Conservation (phyloP, 2,797 vertebrate genomes). For the Sebastes matsubarae region DNA sequence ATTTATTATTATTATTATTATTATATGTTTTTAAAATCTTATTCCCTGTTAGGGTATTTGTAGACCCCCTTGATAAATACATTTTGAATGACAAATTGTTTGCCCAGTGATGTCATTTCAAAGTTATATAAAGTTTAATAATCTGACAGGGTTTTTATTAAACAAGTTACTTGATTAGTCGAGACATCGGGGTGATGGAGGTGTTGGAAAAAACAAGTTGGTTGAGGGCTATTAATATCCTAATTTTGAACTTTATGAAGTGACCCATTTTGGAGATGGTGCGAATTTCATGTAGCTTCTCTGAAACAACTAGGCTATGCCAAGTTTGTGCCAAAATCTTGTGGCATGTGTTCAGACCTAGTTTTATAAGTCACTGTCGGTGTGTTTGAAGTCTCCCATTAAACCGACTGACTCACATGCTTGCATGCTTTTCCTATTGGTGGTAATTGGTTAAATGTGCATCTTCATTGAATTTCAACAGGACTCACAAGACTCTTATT, state of each 20-base stretch:
- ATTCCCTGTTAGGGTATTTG: neutral
- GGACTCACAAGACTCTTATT: slow-evolving; percentile 22
- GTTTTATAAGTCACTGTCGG: slow-evolving; percentile 41
- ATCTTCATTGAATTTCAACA: slow-evolving; percentile 16
- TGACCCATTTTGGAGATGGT: slow-evolving; percentile 45
- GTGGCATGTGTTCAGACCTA: slow-evolving; percentile 50
- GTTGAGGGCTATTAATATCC: slow-evolving; percentile 12
- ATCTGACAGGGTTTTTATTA: neutral
- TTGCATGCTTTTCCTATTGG: slow-evolving; percentile 58
- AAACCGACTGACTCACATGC: slow-evolving; percentile 43
- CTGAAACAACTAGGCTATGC: slow-evolving; percentile 30
- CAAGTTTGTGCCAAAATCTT: slow-evolving; percentile 31
- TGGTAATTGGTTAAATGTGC: slow-evolving; percentile 48
- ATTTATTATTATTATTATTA: neutral
- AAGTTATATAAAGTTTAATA: neutral
- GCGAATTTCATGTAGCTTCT: slow-evolving; percentile 28
- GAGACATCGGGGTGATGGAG: neutral
- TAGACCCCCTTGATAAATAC: neutral
- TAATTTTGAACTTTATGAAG: slow-evolving; percentile 38
- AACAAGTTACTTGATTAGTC: neutral
- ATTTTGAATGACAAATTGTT: neutral
- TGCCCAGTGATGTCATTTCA: neutral
- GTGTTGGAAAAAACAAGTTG: neutral
- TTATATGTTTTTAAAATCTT: neutral
- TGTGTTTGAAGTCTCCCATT: slow-evolving; percentile 38